Evolutionary conservation across 2,888 invertebrate genomes (phyloP), one percentile per base, ranked within the genome.

Genomic region (Agonopterix subpropinquella): DNA sequence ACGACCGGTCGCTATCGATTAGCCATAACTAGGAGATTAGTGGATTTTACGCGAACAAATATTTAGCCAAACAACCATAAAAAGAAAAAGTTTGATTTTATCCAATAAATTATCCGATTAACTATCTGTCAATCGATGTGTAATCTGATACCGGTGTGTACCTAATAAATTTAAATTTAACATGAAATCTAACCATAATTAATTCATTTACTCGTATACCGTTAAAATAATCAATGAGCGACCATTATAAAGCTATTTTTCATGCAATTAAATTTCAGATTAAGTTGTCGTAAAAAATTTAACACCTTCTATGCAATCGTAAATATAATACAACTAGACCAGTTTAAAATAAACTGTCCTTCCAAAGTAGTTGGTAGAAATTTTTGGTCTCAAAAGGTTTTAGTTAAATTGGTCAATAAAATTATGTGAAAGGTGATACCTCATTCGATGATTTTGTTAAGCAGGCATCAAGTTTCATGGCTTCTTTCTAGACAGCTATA

Each of bases 191-290:
- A 28, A 28, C 28, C 28, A 13, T 42, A 56, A 56, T 63, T 57
- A 62, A 62, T 58, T 56, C 48, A 47, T 47, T 53, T 28, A 28
- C 28, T 28, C 28, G 28, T 28, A 36, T 52, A 47, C 48, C 36
- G 50, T 56, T 54, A 60, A 64, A 65, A 28, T 28, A 63, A 63
- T 64, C 60, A 62, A 59, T 57, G 48, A 54, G 52, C 45, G 50
- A 47, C 43, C 9, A 54, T 54, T 50, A 66, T 65, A 63, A 66
- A 67, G 59, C 56, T 62, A 68, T 67, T 68, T 68, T 67, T 70
- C 60, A 60, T 59, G 58, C 59, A 64, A 65, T 70, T 64, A 64
- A 64, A 62, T 57, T 57, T 51, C 45, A 55, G 51, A 62, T 65
- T 62, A 61, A 59, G 51, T 56, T 55, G 58, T 65, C 60, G 58